Percentiles rank a stretch among this genome's conserved stretches.
Evolutionary conservation across 2,888 invertebrate species (phyloP).

Genomic region (Trichogramma dendrolimi): DNA sequence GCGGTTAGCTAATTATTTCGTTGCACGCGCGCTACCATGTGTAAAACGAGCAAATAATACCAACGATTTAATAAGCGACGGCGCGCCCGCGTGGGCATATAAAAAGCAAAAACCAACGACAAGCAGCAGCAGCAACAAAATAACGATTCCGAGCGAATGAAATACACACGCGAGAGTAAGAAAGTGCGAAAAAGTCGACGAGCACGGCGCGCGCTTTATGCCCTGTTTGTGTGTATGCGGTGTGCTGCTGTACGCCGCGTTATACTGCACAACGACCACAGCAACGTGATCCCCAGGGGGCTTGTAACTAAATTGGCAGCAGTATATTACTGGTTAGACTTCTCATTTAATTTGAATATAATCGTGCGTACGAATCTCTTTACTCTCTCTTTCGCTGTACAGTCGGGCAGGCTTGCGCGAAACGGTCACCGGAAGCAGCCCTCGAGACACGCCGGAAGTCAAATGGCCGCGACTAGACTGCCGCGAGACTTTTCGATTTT

Average conservation of each 20-base stretch:
- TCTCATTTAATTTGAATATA: conserved; percentile 53
- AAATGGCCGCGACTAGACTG: conserved; percentile 42
- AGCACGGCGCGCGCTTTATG: background rate
- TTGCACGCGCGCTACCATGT: too few species aligned
- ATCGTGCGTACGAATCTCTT: conserved; percentile 50
- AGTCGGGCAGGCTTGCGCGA: too few species aligned
- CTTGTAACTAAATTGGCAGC: conserved; percentile 52
- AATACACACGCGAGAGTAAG: background rate
- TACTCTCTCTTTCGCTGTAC: conserved; percentile 31
- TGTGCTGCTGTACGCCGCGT: too few species aligned
- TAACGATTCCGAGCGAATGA: background rate
- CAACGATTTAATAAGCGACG: too few species aligned
- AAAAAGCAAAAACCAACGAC: too few species aligned
- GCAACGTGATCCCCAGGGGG: conserved; percentile 41
- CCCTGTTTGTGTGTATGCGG: background rate
- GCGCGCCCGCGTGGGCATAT: too few species aligned
- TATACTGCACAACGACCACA: too few species aligned
- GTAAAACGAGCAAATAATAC: too few species aligned
- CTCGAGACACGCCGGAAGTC: conserved; percentile 49
- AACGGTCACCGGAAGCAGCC: conserved; percentile 43
- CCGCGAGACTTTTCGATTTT: conserved; percentile 28
- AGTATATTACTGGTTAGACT: conserved; percentile 51
- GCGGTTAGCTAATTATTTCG: too few species aligned
- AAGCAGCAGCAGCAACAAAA: background rate
- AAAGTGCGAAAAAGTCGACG: background rate